These are phyloP conservation scores for Drosophila micromelanica DNA, from an alignment of 1,140 invertebrate species.

Conservation along the genomic window DNA sequence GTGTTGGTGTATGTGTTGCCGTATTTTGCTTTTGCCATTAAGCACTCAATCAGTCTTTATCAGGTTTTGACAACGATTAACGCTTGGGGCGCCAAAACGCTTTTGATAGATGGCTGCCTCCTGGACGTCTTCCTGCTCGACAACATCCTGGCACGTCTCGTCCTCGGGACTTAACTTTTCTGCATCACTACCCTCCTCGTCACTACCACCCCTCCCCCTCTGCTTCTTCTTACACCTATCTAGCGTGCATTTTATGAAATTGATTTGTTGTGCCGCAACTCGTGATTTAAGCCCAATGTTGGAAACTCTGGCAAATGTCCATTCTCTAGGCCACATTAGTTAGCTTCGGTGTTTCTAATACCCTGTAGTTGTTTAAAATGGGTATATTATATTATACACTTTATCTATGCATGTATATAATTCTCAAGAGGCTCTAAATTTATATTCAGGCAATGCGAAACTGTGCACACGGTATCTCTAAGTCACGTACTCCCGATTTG, in stretches of 20 bases:
- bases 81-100: conserved; percentile 72
- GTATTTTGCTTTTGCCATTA: conserved; percentile 22
- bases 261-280: conserved; percentile 53
- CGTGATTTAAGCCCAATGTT: conserved; percentile 19
- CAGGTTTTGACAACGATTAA: conserved; percentile 83
- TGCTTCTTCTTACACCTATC: conserved; percentile 5
- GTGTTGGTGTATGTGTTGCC: not conserved
- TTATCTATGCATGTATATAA: too few relatives aligned
- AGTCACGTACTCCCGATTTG: not conserved
- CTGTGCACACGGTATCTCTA: not conserved
- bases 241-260: conserved; percentile 64
- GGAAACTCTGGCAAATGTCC: not conserved
- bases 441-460: too few relatives aligned
- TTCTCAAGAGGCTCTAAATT: too few relatives aligned
- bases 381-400: too few relatives aligned
- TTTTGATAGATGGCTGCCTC: conserved; percentile 74
- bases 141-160: not conserved
- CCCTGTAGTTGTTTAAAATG: too few relatives aligned
- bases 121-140: conserved; percentile 30
- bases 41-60: conserved; percentile 81
- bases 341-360: too few relatives aligned
- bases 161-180: too few relatives aligned
- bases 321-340: not conserved
- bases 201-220: not conserved
- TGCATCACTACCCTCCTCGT: not conserved